phyloP scores from a whole-genome alignment of 2,888 invertebrate species.

The Erynnis tages region DNA sequence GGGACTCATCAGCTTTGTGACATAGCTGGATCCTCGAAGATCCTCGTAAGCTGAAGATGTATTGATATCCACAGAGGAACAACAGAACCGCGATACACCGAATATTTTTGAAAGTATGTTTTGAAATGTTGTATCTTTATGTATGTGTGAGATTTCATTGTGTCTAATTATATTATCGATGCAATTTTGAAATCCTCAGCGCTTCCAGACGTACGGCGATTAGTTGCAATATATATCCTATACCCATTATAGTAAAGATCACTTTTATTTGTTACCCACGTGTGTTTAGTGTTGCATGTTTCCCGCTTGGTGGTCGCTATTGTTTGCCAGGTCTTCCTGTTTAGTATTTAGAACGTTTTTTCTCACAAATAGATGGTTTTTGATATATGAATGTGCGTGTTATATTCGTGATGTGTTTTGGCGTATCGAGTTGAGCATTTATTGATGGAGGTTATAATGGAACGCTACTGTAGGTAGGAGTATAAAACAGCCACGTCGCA shows the following conservation, averaged over 20 bases:
- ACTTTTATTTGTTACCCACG: constrained; percentile 33
- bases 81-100: too few species aligned
- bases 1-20: too few species aligned
- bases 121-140: too few species aligned
- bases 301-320: constrained; percentile 57
- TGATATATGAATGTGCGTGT: constrained; percentile 40
- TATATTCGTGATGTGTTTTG: constrained; percentile 54
- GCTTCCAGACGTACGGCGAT: constrained; percentile 36
- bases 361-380: constrained; percentile 32
- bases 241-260: constrained; percentile 26
- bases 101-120: too few species aligned
- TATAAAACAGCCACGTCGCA: not conserved
- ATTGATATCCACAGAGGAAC: too few species aligned
- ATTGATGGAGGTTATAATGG: constrained; percentile 15
- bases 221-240: constrained; percentile 26
- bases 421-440: constrained; percentile 38
- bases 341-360: constrained; percentile 35
- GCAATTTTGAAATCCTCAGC: constrained; percentile 25
- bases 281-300: constrained; percentile 34
- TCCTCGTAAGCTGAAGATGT: too few species aligned
- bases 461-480: constrained; percentile 9
- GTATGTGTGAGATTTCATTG: constrained; percentile 37
- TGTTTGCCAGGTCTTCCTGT: constrained; percentile 52
- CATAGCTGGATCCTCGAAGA: too few species aligned
- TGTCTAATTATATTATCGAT: constrained; percentile 15